Evolutionary conservation across 1,140 invertebrate genomes (phyloP).

Genomic region (Phymastichus coffea): DNA sequence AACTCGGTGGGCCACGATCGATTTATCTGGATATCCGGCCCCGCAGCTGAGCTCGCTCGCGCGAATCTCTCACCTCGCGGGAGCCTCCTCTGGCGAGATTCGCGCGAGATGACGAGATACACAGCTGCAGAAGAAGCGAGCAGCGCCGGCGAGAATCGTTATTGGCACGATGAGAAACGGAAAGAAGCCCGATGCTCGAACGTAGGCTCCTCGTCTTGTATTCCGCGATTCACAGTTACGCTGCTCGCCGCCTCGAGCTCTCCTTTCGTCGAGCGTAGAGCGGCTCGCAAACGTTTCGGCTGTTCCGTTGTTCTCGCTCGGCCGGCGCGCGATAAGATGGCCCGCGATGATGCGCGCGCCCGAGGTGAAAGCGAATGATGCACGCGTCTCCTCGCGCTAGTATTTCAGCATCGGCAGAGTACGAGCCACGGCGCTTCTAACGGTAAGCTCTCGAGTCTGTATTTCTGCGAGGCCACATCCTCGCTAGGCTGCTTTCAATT

Average conservation of each 20-base stretch:
- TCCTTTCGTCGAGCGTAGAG: no score
- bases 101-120: constrained; percentile 20
- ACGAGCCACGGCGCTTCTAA: no score
- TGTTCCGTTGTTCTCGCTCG: background rate
- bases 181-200: constrained; percentile 1
- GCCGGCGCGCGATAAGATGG: background rate
- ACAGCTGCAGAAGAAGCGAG: constrained; percentile 10
- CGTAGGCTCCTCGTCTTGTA: constrained; percentile 29
- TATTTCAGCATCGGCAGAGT: no score
- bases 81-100: constrained; percentile 12
- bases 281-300: no score
- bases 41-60: background rate
- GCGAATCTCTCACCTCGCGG: background rate
- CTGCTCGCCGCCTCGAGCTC: background rate
- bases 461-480: no score
- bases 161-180: background rate
- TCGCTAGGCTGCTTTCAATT: no score
- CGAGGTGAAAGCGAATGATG: constrained; percentile 33
- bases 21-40: constrained; percentile 36
- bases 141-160: no score
- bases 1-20: constrained; percentile 31
- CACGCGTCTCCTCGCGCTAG: constrained; percentile 8
- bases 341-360: constrained; percentile 18
- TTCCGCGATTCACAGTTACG: constrained; percentile 40
- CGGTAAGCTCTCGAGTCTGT: no score